Conservation (phyloP, 1,140 invertebrate genomes). For the Bilobella aurantiaca region DNA sequence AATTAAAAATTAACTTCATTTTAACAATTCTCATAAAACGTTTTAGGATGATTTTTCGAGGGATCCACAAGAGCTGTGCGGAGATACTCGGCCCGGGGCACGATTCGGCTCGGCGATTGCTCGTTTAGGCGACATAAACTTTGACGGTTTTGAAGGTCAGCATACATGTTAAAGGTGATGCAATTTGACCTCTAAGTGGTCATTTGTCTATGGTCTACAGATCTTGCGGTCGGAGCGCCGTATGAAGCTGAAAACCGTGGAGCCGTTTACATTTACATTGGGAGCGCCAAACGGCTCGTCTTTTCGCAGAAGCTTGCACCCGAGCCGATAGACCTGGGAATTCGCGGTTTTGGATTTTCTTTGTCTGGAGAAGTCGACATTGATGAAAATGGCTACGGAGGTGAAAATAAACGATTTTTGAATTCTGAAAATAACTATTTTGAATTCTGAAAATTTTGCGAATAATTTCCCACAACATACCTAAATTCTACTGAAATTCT, state of each 20-base stretch:
- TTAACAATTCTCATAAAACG: background rate
- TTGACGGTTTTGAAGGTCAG: constrained; percentile 43
- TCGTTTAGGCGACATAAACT: constrained; percentile 43
- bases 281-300: constrained; percentile 30
- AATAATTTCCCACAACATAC: no score
- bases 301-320: background rate
- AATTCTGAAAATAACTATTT: background rate
- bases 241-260: constrained; percentile 44
- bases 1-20: background rate
- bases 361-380: constrained; percentile 37
- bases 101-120: constrained; percentile 44
- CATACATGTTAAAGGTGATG: background rate
- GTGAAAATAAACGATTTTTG: constrained; percentile 18
- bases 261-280: constrained; percentile 47
- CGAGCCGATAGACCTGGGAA: constrained; percentile 7
- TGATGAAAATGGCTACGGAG: constrained; percentile 42
- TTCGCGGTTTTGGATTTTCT: constrained; percentile 38
- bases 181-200: background rate
- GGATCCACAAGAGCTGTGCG: constrained; percentile 18
- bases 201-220: constrained; percentile 37
- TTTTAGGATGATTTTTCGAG: constrained; percentile 8
- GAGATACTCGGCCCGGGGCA: constrained; percentile 24
- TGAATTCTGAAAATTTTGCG: background rate
- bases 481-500: no score
- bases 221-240: constrained; percentile 47